These are phyloP conservation scores for Cassiopea andromeda DNA, from an alignment of 30 jellyfish, hydroid and myxozoan species.

Conservation along the genomic window DNA sequence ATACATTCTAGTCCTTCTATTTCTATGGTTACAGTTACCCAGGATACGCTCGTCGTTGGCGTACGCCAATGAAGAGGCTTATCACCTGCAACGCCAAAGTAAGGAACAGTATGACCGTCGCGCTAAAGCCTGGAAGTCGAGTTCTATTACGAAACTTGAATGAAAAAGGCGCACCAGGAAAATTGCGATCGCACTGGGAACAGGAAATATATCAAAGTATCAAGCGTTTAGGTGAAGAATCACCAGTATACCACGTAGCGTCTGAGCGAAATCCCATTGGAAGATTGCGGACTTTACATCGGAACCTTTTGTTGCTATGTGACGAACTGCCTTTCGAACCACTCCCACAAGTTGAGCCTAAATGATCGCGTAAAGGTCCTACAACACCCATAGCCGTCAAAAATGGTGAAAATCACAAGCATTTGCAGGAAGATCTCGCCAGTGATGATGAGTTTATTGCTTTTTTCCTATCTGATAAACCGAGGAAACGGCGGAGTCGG, in stretches of 20 bases:
- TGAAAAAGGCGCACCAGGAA: slow-evolving; percentile 41
- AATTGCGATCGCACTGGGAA: slow-evolving; percentile 41
- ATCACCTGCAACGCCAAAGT: background rate
- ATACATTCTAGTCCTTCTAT: too few species aligned
- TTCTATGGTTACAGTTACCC: too few species aligned
- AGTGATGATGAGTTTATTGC: background rate
- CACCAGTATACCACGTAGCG: slow-evolving; percentile 49
- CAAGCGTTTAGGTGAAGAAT: slow-evolving; percentile 17
- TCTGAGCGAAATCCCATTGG: slow-evolving; percentile 26
- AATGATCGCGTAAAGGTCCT: background rate
- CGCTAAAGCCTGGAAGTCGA: slow-evolving; percentile 7
- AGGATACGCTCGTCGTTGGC: slow-evolving; percentile 28
- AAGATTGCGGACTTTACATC: slow-evolving; percentile 30
- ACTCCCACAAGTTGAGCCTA: background rate
- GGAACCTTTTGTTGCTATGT: slow-evolving; percentile 36
- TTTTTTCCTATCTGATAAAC: background rate
- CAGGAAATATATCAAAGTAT: background rate
- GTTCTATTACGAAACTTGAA: slow-evolving; percentile 6
- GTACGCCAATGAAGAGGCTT: slow-evolving; percentile 48
- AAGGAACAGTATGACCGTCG: slow-evolving; percentile 5
- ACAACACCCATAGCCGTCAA: background rate
- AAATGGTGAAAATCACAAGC: background rate
- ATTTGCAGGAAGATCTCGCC: background rate
- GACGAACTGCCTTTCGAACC: slow-evolving; percentile 26
- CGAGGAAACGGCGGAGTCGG: slow-evolving; percentile 19